phyloP scores from a whole-genome alignment of 2,797 vertebrate genomes.

The Oreonectes daqikongensis region DNA sequence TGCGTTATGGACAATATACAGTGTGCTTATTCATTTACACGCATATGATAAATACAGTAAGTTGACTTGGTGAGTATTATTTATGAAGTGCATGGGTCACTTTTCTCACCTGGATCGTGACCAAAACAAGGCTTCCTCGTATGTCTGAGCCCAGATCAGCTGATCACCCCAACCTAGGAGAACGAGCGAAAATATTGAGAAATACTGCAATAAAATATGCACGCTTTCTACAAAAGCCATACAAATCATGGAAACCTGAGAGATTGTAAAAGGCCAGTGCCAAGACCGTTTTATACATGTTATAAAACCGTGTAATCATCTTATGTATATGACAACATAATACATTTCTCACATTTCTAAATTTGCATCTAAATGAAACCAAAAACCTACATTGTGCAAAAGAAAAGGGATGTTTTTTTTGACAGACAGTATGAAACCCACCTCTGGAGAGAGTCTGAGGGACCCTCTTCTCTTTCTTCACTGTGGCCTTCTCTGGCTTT shows the following conservation, averaged over 20 bases:
- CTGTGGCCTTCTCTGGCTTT: conserved; percentile 74
- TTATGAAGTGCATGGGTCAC: not conserved
- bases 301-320: too few species aligned
- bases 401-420: too few species aligned
- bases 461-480: conserved; percentile 78
- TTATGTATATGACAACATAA: too few species aligned
- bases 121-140: conserved; percentile 91
- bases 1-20: not conserved
- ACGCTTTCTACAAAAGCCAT: not conserved
- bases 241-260: not conserved
- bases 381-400: not conserved
- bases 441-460: conserved; percentile 95
- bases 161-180: conserved; percentile 93
- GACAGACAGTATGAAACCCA: too few species aligned
- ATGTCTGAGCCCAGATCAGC: conserved; percentile 94
- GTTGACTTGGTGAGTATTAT: not conserved
- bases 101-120: conserved; percentile 79
- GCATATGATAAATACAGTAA: not conserved
- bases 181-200: not conserved
- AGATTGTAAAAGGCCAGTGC: too few species aligned
- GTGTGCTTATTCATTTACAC: not conserved
- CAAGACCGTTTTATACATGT: too few species aligned
- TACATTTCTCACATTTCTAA: too few species aligned
- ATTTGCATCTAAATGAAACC: too few species aligned
- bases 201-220: not conserved